Conservation (phyloP, 2,113 vertebrate species). For the Acrocephalus kingi region DNA sequence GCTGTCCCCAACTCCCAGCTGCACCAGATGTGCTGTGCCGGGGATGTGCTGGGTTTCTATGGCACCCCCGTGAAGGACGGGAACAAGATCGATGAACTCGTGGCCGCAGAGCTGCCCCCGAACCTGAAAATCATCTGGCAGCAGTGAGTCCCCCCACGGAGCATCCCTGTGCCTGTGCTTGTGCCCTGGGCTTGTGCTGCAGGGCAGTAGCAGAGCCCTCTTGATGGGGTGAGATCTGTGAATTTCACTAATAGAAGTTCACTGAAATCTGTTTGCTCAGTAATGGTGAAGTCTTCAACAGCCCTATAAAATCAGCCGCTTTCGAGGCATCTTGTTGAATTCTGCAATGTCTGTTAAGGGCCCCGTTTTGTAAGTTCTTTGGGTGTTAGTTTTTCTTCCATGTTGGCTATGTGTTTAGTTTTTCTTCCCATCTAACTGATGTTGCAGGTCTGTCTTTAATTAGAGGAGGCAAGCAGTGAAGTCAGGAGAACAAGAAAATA, state of each 20-base stretch:
- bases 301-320: not conserved
- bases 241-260: not conserved
- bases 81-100: slow-evolving; percentile 69
- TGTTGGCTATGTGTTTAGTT: not conserved
- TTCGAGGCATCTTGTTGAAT: not conserved
- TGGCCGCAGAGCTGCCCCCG: not conserved
- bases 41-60: slow-evolving; percentile 76
- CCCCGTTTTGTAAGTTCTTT: rapidly evolving
- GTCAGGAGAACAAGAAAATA: not conserved
- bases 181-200: too few relatives aligned
- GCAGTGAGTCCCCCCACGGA: not conserved
- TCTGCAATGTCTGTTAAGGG: not conserved
- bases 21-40: slow-evolving; percentile 57
- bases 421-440: not conserved
- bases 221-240: not conserved
- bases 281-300: not conserved
- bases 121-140: not conserved
- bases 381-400: not conserved
- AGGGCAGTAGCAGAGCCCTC: not conserved
- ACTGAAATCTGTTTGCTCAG: not conserved
- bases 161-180: not conserved
- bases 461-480: not conserved
- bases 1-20: slow-evolving; percentile 75
- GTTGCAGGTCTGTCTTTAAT: not conserved
- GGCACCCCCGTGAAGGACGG: slow-evolving; percentile 52